A percentile compares a stretch with the other conserved stretches of the same genome.
phyloP scores from a whole-genome alignment of 2,888 invertebrate species.

The Hyppa rectilinea region DNA sequence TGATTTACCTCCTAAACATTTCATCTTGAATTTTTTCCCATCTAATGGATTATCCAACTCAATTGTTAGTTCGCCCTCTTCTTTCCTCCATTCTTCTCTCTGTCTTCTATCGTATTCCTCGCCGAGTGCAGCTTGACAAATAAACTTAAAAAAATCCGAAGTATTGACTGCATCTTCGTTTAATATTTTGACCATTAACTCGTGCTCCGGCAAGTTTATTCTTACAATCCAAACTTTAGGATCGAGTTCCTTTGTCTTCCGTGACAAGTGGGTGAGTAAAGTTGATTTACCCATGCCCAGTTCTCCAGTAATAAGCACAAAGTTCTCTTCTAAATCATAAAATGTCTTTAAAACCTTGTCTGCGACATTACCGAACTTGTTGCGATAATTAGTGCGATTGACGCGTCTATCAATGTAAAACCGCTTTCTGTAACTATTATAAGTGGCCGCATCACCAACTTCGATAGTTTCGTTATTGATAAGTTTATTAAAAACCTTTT shows the following conservation, averaged over 20 bases:
- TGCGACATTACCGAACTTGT: background rate
- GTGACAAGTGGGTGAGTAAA: conserved; percentile 55
- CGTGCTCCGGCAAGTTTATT: conserved; percentile 44
- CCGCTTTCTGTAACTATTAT: conserved; percentile 27
- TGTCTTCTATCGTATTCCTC: background rate
- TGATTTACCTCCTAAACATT: conserved; percentile 1
- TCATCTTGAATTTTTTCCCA: background rate
- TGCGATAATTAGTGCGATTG: background rate
- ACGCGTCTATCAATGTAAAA: conserved; percentile 39
- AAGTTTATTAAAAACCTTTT: conserved; percentile 24
- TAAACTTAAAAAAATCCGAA: conserved; percentile 17
- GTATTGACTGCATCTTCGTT: background rate
- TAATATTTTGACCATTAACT: conserved; percentile 15
- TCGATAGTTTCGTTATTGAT: conserved; percentile 31
- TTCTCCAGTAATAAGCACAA: conserved; percentile 45
- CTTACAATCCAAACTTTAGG: conserved; percentile 54
- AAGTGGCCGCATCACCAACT: background rate
- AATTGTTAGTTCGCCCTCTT: background rate
- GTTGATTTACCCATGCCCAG: conserved; percentile 64
- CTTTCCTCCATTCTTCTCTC: background rate
- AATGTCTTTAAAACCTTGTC: conserved; percentile 26
- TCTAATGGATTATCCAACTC: background rate
- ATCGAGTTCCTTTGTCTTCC: conserved; percentile 44
- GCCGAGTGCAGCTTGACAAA: conserved; percentile 2
- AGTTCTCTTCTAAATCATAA: conserved; percentile 32